phyloP scores from a whole-genome alignment of 2,113 vertebrate species.

The Xyrauchen texanus region DNA sequence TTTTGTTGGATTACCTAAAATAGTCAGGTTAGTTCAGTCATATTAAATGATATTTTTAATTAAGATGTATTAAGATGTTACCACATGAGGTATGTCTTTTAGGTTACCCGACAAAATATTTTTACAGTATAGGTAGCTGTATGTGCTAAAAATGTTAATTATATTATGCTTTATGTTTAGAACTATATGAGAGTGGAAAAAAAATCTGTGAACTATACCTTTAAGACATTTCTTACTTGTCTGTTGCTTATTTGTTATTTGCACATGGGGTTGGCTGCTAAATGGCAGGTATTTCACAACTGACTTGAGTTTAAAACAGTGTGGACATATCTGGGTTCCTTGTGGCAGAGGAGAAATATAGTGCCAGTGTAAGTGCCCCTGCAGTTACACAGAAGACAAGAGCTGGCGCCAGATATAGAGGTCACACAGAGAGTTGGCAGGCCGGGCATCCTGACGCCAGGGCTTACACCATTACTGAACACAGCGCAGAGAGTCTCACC shows the following conservation, averaged over 20 bases:
- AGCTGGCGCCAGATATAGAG: constrained; percentile 64
- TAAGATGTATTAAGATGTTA: too few relatives aligned
- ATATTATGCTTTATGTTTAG: too few relatives aligned
- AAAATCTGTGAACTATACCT: not conserved
- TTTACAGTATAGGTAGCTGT: too few relatives aligned
- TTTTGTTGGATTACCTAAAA: too few relatives aligned
- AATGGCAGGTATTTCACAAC: not conserved
- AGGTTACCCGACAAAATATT: too few relatives aligned
- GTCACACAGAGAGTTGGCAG: constrained; percentile 70
- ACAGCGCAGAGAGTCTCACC: constrained; percentile 57
- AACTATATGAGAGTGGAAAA: too few relatives aligned
- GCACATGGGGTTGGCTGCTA: not conserved
- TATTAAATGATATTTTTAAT: too few relatives aligned
- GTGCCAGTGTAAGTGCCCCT: constrained; percentile 32
- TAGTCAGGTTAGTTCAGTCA: too few relatives aligned
- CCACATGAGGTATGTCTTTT: too few relatives aligned
- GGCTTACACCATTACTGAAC: constrained; percentile 70
- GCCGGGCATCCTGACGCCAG: constrained; percentile 67
- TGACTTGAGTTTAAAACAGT: not conserved
- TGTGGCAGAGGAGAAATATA: not conserved
- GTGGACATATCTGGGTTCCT: not conserved
- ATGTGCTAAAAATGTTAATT: too few relatives aligned
- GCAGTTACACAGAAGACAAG: constrained; percentile 62
- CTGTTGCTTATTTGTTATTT: not conserved
- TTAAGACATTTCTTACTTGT: not conserved